Conservation (phyloP, 2,113 vertebrate species). For the Labeo rohita region DNA sequence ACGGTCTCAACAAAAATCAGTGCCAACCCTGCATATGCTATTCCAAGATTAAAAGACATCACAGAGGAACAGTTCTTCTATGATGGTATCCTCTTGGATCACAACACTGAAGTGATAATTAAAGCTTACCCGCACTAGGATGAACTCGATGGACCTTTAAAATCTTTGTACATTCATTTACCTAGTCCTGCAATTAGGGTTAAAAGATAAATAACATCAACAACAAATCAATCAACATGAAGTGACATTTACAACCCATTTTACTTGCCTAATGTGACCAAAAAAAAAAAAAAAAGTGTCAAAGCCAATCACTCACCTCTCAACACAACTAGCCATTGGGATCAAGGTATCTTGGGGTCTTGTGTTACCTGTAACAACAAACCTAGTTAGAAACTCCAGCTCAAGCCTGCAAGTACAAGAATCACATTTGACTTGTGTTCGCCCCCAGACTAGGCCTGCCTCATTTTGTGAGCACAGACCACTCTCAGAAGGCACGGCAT, state of each 20-base stretch:
- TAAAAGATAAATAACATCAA: neutral
- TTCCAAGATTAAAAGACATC: constrained; percentile 72
- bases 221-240: neutral
- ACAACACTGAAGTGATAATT: neutral
- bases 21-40: constrained; percentile 74
- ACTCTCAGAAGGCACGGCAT: constrained; percentile 71
- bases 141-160: neutral
- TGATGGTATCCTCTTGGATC: constrained; percentile 75
- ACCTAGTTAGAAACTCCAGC: neutral
- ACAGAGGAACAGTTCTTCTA: constrained; percentile 68
- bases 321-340: neutral
- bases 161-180: neutral
- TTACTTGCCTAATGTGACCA: too few species aligned
- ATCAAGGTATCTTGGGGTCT: neutral
- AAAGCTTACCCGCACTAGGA: neutral
- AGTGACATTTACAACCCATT: neutral
- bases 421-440: constrained; percentile 50
- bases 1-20: constrained; percentile 63
- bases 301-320: neutral
- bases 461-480: constrained; percentile 58
- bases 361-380: constrained; percentile 2
- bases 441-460: constrained; percentile 70
- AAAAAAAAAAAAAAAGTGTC: too few species aligned
- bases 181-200: neutral
- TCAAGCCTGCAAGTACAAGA: neutral